Evolutionary conservation across 2,797 vertebrate species (phyloP), one percentile per base, ranked within the genome.

Genomic region (Varecia variegata): DNA sequence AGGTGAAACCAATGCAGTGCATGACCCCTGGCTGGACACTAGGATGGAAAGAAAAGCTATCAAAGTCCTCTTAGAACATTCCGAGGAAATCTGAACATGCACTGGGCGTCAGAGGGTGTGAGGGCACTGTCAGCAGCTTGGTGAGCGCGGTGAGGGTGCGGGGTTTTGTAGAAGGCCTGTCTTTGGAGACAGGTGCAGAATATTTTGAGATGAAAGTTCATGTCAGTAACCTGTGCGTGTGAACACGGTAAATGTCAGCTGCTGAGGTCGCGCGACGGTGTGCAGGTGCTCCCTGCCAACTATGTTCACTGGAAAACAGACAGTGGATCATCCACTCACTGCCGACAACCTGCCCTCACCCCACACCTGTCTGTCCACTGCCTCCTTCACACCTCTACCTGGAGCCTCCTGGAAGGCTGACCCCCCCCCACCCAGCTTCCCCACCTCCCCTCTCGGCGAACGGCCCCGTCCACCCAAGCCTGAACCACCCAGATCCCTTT

Each of bases 221-320:
- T 0, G 17, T 67, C n/a, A 60, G 8, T n/a, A n/a, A 43, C 3
- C 25, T 6, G 25, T 47, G 40, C 17, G 1, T 0, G 21, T 10
- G 1, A 23, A 73, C 2, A 25, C 0, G 3, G 14, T 13, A 15
- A 14, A 25, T 23, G 65, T 18, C 5, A 17, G 8, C 3, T 40
- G 70, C 43, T 30, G 70, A 25, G 27, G 13, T 23, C 17, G 35
- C 40, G 76, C 0, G 30, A 18, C 11, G 17, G 45, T 9, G 30
- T 15, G 38, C 13, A n/a, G 40, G 68, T 4, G 4, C 4, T 45
- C 23, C 3, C 30, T 9, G 35, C 58, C 14, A 9, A 9, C 1
- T 13, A 5, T 15, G n/a, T 18, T 40, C n/a, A 2, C 7, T 17
- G 8, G 52, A 62, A 73, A 45, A 18, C 20, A 21, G 7, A 32